Conservation (phyloP, 2,888 invertebrate species). For the Azorinus chamasolen region DNA sequence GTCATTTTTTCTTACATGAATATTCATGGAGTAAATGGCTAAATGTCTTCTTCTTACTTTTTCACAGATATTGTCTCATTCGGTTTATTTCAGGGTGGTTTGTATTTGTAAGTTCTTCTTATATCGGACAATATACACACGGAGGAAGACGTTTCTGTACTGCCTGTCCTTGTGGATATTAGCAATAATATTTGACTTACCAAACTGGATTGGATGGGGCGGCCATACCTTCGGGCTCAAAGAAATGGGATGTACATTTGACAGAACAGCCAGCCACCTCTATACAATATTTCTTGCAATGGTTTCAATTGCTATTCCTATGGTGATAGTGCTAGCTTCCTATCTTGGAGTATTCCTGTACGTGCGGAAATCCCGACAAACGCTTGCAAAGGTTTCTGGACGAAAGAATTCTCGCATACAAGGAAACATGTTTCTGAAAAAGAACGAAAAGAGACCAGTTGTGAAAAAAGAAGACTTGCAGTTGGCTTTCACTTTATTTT, state of each 20-base stretch:
- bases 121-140: slow-evolving; percentile 66
- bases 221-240: slow-evolving; percentile 74
- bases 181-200: slow-evolving; percentile 65
- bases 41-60: too few species aligned
- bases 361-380: slow-evolving; percentile 45
- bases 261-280: slow-evolving; percentile 66
- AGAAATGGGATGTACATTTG: slow-evolving; percentile 75
- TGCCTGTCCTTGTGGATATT: slow-evolving; percentile 65
- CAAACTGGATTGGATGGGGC: slow-evolving; percentile 76
- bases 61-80: too few species aligned
- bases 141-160: slow-evolving; percentile 62
- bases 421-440: slow-evolving; percentile 10
- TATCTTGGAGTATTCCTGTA: slow-evolving; percentile 64
- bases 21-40: too few species aligned
- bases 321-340: slow-evolving; percentile 62
- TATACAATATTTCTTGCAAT: slow-evolving; percentile 72
- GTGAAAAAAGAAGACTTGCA: slow-evolving; percentile 62
- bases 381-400: slow-evolving; percentile 19
- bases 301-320: slow-evolving; percentile 65
- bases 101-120: slow-evolving; percentile 64
- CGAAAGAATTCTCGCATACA: slow-evolving; percentile 9
- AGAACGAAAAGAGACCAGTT: slow-evolving; percentile 19
- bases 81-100: slow-evolving; percentile 67
- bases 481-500: slow-evolving; percentile 71
- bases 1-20: too few species aligned